Evolutionary conservation across 2,113 vertebrate species (phyloP).

Genomic region (Felis chaus): DNA sequence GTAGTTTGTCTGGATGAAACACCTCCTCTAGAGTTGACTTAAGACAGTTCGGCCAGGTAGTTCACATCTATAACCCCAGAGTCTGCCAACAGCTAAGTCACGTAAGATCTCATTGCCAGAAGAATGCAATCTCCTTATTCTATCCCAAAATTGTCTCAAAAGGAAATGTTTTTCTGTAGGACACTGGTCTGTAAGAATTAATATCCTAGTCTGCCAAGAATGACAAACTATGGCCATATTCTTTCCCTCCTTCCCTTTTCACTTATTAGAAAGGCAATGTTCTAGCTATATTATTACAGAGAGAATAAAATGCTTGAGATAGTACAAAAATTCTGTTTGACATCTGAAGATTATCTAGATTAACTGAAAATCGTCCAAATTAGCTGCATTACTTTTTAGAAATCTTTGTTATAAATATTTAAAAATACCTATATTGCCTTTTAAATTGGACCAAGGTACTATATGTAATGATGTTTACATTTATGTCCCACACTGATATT

Average conservation of each 20-base stretch:
- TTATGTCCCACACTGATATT: background rate
- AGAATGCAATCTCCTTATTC: background rate
- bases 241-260: background rate
- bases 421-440: background rate
- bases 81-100: background rate
- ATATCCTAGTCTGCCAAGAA: background rate
- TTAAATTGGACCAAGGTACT: background rate
- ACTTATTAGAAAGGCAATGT: background rate
- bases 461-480: background rate
- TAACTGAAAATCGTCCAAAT: background rate
- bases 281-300: background rate
- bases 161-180: background rate
- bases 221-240: background rate
- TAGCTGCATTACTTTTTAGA: background rate
- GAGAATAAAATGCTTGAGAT: background rate
- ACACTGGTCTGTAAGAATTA: background rate
- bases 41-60: background rate
- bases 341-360: background rate
- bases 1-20: background rate
- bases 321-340: background rate
- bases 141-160: background rate
- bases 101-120: background rate
- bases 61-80: background rate
- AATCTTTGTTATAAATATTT: background rate
- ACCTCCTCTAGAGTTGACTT: background rate